A percentile compares a stretch with the other conserved stretches of the same genome.
These are phyloP conservation scores for Hirtodrosophila histrioides DNA, from an alignment of 2,888 invertebrate species.

Conservation along the genomic window DNA sequence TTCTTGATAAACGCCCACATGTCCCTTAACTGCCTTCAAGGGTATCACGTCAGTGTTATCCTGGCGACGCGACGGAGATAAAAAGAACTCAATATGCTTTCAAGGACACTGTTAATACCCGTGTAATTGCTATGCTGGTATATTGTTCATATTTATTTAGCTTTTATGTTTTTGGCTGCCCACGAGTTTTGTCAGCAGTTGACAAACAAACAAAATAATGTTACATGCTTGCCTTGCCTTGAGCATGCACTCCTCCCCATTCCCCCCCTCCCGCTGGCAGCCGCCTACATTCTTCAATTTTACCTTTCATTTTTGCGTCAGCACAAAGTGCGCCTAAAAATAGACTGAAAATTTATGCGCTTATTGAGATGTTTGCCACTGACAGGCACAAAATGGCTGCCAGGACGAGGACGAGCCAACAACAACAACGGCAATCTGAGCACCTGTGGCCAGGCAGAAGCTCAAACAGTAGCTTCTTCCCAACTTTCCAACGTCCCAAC, in stretches of 20 bases:
- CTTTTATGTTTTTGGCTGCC: constrained; percentile 22
- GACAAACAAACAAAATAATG: constrained; percentile 43
- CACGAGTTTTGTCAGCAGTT: constrained; percentile 10
- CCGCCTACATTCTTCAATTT: constrained; percentile 3
- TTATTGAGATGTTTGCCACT: constrained; percentile 62
- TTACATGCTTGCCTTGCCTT: constrained; percentile 25
- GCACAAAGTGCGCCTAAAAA: constrained; percentile 55
- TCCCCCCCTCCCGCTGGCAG: too few relatives aligned
- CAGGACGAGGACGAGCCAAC: constrained; percentile 20
- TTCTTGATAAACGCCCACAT: too few relatives aligned
- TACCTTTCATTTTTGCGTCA: not conserved
- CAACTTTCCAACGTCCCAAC: too few relatives aligned
- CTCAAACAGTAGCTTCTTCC: too few relatives aligned
- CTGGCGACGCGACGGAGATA: too few relatives aligned
- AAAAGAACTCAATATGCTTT: too few relatives aligned
- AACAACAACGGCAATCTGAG: constrained; percentile 13
- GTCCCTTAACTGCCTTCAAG: too few relatives aligned
- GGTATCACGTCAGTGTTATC: too few relatives aligned
- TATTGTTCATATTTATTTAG: constrained; percentile 2
- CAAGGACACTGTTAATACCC: too few relatives aligned
- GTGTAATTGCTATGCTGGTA: too few relatives aligned
- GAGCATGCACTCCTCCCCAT: too few relatives aligned
- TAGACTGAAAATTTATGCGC: constrained; percentile 64
- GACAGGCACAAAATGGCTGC: constrained; percentile 49
- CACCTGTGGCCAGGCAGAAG: constrained; percentile 49